Conservation (phyloP, 2,888 invertebrate genomes). For the Tanypteryx hageni region DNA sequence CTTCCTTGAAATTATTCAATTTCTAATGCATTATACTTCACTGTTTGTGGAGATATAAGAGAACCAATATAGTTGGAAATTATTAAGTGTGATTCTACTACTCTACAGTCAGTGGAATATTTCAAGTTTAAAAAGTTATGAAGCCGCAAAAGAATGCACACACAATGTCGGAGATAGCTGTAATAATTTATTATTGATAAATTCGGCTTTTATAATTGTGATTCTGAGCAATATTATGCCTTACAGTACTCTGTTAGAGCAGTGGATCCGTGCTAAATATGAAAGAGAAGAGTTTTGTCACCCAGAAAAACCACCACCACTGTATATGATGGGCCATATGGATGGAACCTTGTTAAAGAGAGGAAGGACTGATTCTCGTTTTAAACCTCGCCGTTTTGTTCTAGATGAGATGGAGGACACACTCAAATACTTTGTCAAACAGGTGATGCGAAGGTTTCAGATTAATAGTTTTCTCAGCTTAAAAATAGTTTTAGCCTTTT, state of each 20-base stretch:
- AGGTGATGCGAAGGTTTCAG: constrained; percentile 71
- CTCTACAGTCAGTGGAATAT: too few relatives aligned
- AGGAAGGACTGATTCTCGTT: constrained; percentile 91
- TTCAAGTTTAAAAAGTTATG: too few relatives aligned
- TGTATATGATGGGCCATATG: constrained; percentile 88
- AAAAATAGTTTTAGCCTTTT: too few relatives aligned
- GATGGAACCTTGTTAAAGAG: constrained; percentile 93
- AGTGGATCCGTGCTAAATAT: constrained; percentile 95
- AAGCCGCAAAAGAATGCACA: too few relatives aligned
- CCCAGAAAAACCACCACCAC: constrained; percentile 87
- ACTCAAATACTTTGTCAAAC: constrained; percentile 80
- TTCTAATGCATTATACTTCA: too few relatives aligned
- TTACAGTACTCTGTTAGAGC: constrained; percentile 89
- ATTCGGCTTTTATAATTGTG: neutral
- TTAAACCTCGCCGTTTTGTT: constrained; percentile 89
- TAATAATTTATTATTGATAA: too few relatives aligned
- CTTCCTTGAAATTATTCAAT: too few relatives aligned
- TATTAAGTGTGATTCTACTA: too few relatives aligned
- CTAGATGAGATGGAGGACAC: constrained; percentile 88
- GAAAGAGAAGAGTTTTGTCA: constrained; percentile 91
- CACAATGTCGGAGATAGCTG: too few relatives aligned
- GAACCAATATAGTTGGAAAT: too few relatives aligned
- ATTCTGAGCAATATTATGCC: constrained; percentile 58
- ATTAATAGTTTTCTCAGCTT: too few relatives aligned
- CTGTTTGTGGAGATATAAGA: too few relatives aligned